Evolutionary conservation across 2,797 vertebrate species (phyloP).

Genomic region (Cryptoprocta ferox): DNA sequence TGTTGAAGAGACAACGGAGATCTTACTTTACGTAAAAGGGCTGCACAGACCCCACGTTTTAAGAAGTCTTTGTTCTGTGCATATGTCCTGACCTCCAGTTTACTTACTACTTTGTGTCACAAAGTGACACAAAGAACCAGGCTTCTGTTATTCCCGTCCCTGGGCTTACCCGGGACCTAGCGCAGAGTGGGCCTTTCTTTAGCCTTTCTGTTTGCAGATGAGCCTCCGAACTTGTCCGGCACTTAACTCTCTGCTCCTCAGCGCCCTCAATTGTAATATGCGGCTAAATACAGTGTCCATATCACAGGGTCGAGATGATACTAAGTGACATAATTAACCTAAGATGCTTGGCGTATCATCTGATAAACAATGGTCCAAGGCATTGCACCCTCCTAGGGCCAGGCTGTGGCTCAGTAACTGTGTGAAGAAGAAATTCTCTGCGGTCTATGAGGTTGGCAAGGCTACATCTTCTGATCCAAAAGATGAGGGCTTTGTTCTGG

Average conservation of each 20-base stretch:
- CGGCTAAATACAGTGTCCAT: neutral
- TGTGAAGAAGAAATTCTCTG: neutral
- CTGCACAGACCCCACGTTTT: neutral
- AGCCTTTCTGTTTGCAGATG: neutral
- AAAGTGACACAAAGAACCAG: neutral
- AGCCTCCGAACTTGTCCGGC: neutral
- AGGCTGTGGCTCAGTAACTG: neutral
- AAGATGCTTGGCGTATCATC: neutral
- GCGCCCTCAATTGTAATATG: neutral
- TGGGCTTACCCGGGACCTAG: neutral
- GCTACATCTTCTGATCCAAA: neutral
- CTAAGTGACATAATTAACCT: neutral
- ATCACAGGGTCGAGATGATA: neutral
- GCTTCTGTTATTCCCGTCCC: neutral
- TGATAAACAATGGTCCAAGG: neutral
- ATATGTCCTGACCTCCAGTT: neutral
- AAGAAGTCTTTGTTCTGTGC: neutral
- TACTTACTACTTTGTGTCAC: neutral
- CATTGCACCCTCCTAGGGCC: neutral
- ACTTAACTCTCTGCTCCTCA: neutral
- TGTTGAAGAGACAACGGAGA: neutral
- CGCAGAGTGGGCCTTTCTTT: neutral
- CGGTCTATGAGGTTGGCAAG: neutral
- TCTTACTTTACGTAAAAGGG: neutral
- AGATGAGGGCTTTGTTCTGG: neutral